Percentiles rank a stretch among this genome's conserved stretches.
Conservation (phyloP, 2,888 invertebrate species). For the Cerceris ruficornis region DNA sequence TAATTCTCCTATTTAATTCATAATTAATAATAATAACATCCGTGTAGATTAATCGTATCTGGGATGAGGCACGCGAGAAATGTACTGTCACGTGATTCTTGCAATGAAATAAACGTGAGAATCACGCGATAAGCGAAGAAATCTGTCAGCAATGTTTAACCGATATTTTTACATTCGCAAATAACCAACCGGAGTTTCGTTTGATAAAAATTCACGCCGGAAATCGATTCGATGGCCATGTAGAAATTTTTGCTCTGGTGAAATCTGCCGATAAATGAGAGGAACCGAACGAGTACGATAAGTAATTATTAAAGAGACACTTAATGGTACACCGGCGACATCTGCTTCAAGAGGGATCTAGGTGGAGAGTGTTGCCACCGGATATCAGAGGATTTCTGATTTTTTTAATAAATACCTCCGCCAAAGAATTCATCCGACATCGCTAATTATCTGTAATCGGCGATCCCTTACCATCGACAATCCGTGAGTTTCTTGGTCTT, state of each 20-base stretch:
- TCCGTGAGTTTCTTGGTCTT: constrained; percentile 51
- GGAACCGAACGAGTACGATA: not conserved
- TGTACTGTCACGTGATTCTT: constrained; percentile 66
- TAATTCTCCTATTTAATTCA: constrained; percentile 43
- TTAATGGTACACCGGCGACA: not conserved
- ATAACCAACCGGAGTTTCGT: not conserved
- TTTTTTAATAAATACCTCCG: not conserved
- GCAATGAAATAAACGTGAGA: constrained; percentile 33
- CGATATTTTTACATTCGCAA: constrained; percentile 3
- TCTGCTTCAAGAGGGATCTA: not conserved
- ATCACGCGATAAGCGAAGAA: constrained; percentile 52
- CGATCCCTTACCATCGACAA: constrained; percentile 32
- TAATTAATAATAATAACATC: constrained; percentile 50
- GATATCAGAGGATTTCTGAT: constrained; percentile 11
- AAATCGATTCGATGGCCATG: not conserved
- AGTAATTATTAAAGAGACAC: not conserved
- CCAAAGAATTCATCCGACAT: constrained; percentile 16
- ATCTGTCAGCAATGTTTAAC: constrained; percentile 51
- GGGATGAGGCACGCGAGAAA: constrained; percentile 60
- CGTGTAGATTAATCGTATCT: constrained; percentile 45
- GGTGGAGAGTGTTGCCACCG: constrained; percentile 3
- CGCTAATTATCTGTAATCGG: constrained; percentile 47
- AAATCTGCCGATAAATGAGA: not conserved
- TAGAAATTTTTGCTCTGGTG: not conserved
- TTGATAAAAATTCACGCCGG: not conserved